phyloP scores from a whole-genome alignment of 2,113 vertebrate genomes.

The Furnarius figulus region DNA sequence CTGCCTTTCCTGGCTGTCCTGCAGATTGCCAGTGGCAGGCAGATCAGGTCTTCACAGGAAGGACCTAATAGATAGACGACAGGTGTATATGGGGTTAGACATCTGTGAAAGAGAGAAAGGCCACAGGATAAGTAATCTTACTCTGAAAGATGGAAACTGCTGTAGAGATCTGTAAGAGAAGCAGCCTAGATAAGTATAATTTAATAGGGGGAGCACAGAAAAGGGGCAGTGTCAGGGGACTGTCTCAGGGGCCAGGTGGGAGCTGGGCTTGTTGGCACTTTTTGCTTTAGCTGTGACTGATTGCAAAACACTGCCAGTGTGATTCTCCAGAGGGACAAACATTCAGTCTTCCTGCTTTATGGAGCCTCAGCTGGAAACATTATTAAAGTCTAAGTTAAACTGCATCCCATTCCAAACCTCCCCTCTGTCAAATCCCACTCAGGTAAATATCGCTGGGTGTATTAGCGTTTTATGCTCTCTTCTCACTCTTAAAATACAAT shows the following conservation, averaged over 20 bases:
- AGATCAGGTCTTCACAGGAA: neutral
- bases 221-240: neutral
- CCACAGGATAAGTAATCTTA: neutral
- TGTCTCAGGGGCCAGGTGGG: neutral
- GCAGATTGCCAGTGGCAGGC: conserved; percentile 10
- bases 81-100: neutral
- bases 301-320: neutral
- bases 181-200: neutral
- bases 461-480: neutral
- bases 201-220: neutral
- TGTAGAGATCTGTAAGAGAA: neutral
- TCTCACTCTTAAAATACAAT: neutral
- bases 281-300: neutral
- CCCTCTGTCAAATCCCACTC: neutral
- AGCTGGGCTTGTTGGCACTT: neutral
- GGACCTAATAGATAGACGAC: neutral
- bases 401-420: neutral
- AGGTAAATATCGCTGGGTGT: neutral
- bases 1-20: neutral
- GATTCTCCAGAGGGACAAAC: neutral
- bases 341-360: neutral
- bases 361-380: neutral
- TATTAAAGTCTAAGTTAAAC: neutral
- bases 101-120: neutral
- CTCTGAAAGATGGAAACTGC: neutral